Conservation (phyloP, 2,797 vertebrate genomes). For the Hyperoplus lanceolatus region DNA sequence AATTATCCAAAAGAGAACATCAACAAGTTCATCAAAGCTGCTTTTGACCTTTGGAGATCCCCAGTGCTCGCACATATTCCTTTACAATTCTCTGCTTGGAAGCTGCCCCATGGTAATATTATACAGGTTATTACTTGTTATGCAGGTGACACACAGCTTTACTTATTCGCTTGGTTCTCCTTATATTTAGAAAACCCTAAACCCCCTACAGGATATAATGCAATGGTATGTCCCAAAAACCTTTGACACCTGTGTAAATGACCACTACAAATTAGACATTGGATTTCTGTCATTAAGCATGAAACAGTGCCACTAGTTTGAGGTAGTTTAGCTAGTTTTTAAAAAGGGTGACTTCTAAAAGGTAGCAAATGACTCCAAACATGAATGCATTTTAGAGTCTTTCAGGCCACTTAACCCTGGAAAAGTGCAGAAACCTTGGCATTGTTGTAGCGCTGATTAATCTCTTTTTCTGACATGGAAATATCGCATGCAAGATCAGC, state of each 20-base stretch:
- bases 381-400: not conserved
- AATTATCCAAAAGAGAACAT: not conserved
- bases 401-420: not conserved
- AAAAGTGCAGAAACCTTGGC: not conserved
- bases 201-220: not conserved
- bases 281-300: not conserved
- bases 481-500: not conserved
- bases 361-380: not conserved
- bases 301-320: not conserved
- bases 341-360: not conserved
- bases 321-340: not conserved
- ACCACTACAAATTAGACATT: not conserved
- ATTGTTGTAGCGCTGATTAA: slow-evolving; percentile 1
- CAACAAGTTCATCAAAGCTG: not conserved
- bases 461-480: not conserved
- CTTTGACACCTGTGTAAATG: not conserved
- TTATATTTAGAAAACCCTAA: too few relatives aligned
- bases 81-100: not conserved
- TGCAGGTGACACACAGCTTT: slow-evolving; percentile 4
- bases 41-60: slow-evolving; percentile 21
- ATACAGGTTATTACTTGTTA: not conserved
- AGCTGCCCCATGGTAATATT: not conserved
- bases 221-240: not conserved
- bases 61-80: not conserved
- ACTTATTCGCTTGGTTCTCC: not conserved